Evolutionary conservation across 1,140 invertebrate species (phyloP), one percentile per base, ranked within the genome.

Genomic region (Scaptomyza hsui): DNA sequence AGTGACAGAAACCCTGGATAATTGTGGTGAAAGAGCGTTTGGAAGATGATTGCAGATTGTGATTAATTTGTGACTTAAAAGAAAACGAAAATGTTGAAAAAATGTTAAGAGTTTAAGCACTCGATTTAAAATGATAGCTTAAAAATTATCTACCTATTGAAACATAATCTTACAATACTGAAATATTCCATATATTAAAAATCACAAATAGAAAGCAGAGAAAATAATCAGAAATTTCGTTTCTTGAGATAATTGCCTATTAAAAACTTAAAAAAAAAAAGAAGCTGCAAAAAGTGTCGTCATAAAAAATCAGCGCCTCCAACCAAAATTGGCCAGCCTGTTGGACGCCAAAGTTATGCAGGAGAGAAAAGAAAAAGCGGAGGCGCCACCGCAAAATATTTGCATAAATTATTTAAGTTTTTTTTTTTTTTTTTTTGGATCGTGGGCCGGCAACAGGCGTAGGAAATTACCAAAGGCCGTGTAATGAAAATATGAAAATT

Each of bases 401-500:
- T 88, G 70, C 82, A 86, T 86, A 86, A 86, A 86, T 86, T 88
- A 86, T 88, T 75, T 68, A 72, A 68, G 70, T 68, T 55, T 68
- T 47, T 29, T 29, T 29, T 29, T 29, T 21, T 21, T 21, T 21
- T 1, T 29, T 6, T 29, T 29, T n/a, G n/a, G n/a, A n/a, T n/a
- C n/a, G 26, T 7, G 6, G 35, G 7, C 9, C 62, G n/a, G 37
- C 44, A 55, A 49, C 64, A 74, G 71, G 68, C 71, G 75, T 72
- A 41, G 61, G 42, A 59, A 72, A 75, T 62, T 76, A 49, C 68
- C 53, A 51, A 24, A 24, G 21, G 32, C 32, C 57, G 67, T 47
- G 64, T 81, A 81, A 86, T 81, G 78, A 85, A 85, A 85, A 85
- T 85, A 86, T 81, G 81, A 85, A 88, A 88, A 86, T 88, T 70